phyloP scores from a whole-genome alignment of 2,113 vertebrate species.

The Myiozetetes cayanensis region DNA sequence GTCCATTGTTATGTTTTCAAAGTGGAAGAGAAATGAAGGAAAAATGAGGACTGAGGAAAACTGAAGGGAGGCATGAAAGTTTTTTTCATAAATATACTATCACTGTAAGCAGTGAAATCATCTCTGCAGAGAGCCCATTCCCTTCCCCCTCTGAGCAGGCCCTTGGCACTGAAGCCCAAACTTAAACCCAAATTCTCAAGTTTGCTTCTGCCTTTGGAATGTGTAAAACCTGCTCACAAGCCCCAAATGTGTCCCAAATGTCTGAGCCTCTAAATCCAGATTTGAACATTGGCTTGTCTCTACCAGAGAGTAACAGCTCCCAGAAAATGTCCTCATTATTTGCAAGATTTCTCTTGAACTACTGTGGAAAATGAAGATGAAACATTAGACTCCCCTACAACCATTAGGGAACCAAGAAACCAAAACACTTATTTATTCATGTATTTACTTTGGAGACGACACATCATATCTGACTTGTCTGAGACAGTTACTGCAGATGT shows the following conservation, averaged over 20 bases:
- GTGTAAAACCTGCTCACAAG: background rate
- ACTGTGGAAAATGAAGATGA: background rate
- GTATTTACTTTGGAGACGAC: background rate
- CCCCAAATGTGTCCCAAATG: background rate
- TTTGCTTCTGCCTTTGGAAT: background rate
- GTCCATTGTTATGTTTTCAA: background rate
- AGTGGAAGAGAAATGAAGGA: background rate
- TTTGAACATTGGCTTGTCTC: background rate
- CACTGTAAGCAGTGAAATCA: background rate
- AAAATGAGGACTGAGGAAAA: background rate
- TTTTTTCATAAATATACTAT: background rate
- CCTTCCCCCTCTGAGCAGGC: background rate
- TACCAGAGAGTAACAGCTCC: background rate
- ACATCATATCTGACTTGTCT: background rate
- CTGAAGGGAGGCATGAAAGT: background rate
- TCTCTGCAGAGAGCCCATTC: background rate
- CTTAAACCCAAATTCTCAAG: background rate
- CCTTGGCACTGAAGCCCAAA: background rate
- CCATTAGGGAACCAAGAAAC: background rate
- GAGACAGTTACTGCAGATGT: background rate
- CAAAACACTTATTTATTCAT: background rate
- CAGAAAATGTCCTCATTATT: background rate
- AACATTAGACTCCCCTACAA: background rate
- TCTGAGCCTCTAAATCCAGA: background rate
- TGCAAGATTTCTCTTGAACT: background rate